Conservation (phyloP, 1,140 invertebrate species). For the Liolophura sinensis region DNA sequence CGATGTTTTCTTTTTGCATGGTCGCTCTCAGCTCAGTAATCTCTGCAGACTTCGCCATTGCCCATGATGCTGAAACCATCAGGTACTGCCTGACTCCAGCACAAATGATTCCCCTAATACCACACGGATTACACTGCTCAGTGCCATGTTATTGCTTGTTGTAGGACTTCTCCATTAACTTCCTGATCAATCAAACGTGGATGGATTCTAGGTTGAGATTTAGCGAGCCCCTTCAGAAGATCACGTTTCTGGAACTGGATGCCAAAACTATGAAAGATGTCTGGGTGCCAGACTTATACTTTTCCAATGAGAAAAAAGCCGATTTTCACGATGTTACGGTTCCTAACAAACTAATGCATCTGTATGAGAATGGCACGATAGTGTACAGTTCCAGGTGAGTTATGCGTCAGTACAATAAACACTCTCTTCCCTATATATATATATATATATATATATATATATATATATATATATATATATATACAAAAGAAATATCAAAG, state of each 20-base stretch:
- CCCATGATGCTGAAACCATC: no score
- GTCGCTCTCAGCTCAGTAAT: no score
- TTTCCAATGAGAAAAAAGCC: constrained; percentile 60
- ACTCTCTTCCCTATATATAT: no score
- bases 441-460: no score
- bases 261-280: constrained; percentile 48
- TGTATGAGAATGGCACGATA: constrained; percentile 33
- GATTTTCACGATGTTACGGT: constrained; percentile 59
- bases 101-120: no score
- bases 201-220: constrained; percentile 26
- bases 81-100: no score
- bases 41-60: no score
- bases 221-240: constrained; percentile 22
- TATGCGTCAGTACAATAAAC: no score
- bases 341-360: constrained; percentile 58
- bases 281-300: constrained; percentile 61
- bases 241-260: constrained; percentile 41
- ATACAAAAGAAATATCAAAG: no score
- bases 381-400: constrained; percentile 32
- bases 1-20: no score
- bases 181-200: constrained; percentile 42
- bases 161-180: constrained; percentile 44
- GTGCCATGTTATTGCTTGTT: neutral
- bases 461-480: no score
- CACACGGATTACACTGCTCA: no score